Base-by-base conservation (phyloP, 2,113 vertebrate genomes). In the Glaucomys volans region DNA sequence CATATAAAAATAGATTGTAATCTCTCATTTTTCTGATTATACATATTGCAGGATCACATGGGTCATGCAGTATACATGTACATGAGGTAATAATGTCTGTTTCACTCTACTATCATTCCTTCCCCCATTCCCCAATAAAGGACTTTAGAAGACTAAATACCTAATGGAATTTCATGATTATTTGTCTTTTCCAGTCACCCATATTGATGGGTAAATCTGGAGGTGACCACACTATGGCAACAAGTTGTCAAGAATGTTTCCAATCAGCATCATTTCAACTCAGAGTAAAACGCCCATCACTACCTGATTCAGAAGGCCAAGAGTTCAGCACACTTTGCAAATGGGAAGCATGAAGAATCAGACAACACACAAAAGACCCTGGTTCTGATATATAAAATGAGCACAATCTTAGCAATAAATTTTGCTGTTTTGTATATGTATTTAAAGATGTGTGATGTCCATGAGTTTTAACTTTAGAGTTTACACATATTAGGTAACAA, bases 381-480 rank as follows among this genome's bases (percentile, higher is more conserved):
- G 11, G 30, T 32, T 84, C 40, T 37, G 12, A 32, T 69, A 10
- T 32, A 22, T 28, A 72, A 83, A 95, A 67, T 20, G 10, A 90
- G 22, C 11, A 54, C 4, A 5, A 26, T 57, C 37, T 69, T 32
- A 40, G 30, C 75, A 85, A 35, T 54, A 81, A 1, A 67, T 44
- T 81, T 64, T 71, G 20, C n/a, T 87, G 28, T 71, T 95, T 81
- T 57, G n/a, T 3, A n/a, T 62, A 30, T 76, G 44, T 54, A 76
- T 85, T 74, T 89, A 80, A 92, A 75, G n/a, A 80, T 0, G 5
- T 59, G 28, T 30, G 64, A 50, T 42, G 72, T 30, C 0, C 1
- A 50, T 71, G 30, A 57, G 72, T 69, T 87, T 84, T 77, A 94
- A 90, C 47, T 42, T 88, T 85, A 35, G 79, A 66, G 47, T 90